phyloP scores from a whole-genome alignment of 2,888 invertebrate species.

The Polietes domitor region DNA sequence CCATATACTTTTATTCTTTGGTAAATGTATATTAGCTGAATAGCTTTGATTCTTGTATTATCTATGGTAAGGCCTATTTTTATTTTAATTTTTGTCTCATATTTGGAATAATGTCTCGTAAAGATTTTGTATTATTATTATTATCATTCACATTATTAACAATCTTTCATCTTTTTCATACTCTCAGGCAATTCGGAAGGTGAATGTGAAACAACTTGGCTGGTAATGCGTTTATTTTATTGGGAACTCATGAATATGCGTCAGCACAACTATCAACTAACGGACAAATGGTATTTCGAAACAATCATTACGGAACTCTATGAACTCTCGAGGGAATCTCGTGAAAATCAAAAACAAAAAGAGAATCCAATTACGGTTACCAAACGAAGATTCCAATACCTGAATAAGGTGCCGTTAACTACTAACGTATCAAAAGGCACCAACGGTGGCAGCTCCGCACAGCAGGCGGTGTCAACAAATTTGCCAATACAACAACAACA shows the following conservation, averaged over 20 bases:
- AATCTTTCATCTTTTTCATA: not conserved
- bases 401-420: not conserved
- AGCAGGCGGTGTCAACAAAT: constrained; percentile 25
- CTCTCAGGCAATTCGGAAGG: constrained; percentile 63
- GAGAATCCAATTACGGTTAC: not conserved
- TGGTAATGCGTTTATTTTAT: constrained; percentile 74
- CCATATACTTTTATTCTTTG: too few relatives aligned
- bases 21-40: too few relatives aligned
- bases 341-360: constrained; percentile 10
- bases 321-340: constrained; percentile 40
- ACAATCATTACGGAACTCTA: constrained; percentile 71
- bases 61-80: too few relatives aligned
- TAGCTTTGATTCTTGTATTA: too few relatives aligned
- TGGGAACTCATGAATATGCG: constrained; percentile 74
- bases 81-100: too few relatives aligned
- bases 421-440: not conserved
- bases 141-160: too few relatives aligned
- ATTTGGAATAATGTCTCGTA: too few relatives aligned
- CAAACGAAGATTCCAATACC: constrained; percentile 8
- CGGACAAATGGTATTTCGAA: constrained; percentile 78
- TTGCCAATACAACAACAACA: not conserved
- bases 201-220: constrained; percentile 77
- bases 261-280: constrained; percentile 72
- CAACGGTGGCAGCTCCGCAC: not conserved
- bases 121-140: too few relatives aligned